Conservation (phyloP, 2,888 invertebrate genomes). For the Xylophagus ater region DNA sequence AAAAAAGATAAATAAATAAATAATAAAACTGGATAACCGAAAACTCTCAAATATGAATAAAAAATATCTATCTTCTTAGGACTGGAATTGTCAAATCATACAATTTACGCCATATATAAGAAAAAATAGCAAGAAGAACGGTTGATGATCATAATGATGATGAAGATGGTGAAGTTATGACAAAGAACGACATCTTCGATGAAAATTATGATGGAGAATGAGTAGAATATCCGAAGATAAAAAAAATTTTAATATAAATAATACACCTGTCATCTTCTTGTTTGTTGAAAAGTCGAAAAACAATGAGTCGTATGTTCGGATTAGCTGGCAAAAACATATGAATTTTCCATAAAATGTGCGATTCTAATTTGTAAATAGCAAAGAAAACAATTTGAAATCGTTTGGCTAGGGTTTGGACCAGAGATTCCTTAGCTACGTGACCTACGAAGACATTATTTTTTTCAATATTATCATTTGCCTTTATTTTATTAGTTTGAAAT, state of each 20-base stretch:
- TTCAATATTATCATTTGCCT: no score
- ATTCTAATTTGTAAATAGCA: no score
- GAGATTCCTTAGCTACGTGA: no score
- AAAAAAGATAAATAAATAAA: neutral
- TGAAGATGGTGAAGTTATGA: neutral
- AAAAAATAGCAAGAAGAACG: no score
- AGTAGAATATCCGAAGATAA: slow-evolving; percentile 4
- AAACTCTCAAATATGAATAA: neutral
- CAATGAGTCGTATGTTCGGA: slow-evolving; percentile 10
- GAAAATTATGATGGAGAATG: no score
- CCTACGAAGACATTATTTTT: no score
- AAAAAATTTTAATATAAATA: slow-evolving; percentile 17
- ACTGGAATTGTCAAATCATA: neutral
- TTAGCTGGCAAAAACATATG: no score
- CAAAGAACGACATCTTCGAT: neutral
- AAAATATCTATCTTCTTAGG: slow-evolving; percentile 1
- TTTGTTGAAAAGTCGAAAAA: slow-evolving; percentile 12
- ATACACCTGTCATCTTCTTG: slow-evolving; percentile 17
- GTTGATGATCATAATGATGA: neutral
- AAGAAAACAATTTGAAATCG: no score
- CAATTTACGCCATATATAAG: no score
- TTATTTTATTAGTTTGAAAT: no score
- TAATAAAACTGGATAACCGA: neutral
- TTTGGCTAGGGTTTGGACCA: no score
- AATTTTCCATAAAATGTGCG: no score